These are phyloP conservation scores for Cephonodes hylas DNA, from an alignment of 2,888 invertebrate genomes.

Conservation along the genomic window DNA sequence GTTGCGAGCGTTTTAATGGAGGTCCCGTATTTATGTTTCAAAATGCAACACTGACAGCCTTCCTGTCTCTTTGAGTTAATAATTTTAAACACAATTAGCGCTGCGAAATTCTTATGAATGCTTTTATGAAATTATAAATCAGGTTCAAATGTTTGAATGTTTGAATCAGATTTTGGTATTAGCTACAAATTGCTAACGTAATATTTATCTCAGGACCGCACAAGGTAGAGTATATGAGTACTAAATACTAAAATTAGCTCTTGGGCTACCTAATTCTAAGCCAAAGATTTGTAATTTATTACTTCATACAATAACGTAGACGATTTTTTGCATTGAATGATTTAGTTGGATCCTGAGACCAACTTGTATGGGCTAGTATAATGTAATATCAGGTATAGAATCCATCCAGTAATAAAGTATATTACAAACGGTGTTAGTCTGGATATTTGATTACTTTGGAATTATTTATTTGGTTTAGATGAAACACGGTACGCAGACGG, in stretches of 20 bases:
- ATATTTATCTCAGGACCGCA: too few relatives aligned
- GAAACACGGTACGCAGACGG: not conserved
- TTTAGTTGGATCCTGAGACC: not conserved
- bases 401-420: not conserved
- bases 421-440: constrained; percentile 7
- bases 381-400: not conserved
- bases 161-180: too few relatives aligned
- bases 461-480: constrained; percentile 7
- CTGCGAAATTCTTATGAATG: constrained; percentile 27
- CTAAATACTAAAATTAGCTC: too few relatives aligned
- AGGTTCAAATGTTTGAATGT: not conserved
- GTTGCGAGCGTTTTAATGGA: constrained; percentile 67
- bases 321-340: too few relatives aligned
- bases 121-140: constrained; percentile 20
- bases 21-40: constrained; percentile 61
- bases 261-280: not conserved
- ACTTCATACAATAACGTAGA: too few relatives aligned
- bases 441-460: constrained; percentile 17
- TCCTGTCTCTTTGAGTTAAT: constrained; percentile 47
- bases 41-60: constrained; percentile 56
- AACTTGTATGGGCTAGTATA: not conserved
- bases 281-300: too few relatives aligned
- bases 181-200: too few relatives aligned
- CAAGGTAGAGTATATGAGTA: too few relatives aligned
- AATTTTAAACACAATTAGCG: constrained; percentile 45